Conservation (phyloP, 2,113 vertebrate genomes). For the Platichthys stellatus region DNA sequence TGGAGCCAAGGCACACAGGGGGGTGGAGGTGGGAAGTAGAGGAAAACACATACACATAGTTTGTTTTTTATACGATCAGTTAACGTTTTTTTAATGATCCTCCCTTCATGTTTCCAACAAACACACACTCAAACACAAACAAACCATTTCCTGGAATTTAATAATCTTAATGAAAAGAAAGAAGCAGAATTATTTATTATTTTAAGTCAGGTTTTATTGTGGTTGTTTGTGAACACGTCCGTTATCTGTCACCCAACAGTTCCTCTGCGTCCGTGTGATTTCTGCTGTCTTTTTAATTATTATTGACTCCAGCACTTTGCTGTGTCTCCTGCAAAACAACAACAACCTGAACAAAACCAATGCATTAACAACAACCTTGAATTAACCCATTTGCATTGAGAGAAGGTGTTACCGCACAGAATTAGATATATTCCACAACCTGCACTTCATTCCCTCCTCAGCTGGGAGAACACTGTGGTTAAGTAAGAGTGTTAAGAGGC, state of each 20-base stretch:
- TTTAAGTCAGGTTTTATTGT: neutral
- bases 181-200: conserved; percentile 1
- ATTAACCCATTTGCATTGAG: neutral
- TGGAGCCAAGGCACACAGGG: conserved; percentile 68
- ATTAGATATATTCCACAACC: too few species aligned
- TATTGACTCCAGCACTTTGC: conserved; percentile 27
- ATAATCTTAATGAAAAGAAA: conserved; percentile 72
- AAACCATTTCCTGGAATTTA: conserved; percentile 65
- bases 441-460: too few species aligned
- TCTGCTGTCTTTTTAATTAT: conserved; percentile 47
- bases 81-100: conserved; percentile 83
- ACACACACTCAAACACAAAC: neutral
- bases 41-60: conserved; percentile 73
- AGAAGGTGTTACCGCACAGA: neutral
- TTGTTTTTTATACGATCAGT: conserved; percentile 75
- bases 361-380: neutral
- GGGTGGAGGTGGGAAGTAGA: conserved; percentile 45
- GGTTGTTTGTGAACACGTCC: conserved; percentile 14
- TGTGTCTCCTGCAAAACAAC: conserved; percentile 5
- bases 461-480: too few species aligned
- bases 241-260: conserved; percentile 72
- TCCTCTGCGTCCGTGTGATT: conserved; percentile 51
- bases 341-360: conserved; percentile 2
- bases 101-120: conserved; percentile 59
- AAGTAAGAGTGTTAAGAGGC: too few species aligned